phyloP scores from a whole-genome alignment of 2,888 invertebrate genomes.

The Diogma glabrata region DNA sequence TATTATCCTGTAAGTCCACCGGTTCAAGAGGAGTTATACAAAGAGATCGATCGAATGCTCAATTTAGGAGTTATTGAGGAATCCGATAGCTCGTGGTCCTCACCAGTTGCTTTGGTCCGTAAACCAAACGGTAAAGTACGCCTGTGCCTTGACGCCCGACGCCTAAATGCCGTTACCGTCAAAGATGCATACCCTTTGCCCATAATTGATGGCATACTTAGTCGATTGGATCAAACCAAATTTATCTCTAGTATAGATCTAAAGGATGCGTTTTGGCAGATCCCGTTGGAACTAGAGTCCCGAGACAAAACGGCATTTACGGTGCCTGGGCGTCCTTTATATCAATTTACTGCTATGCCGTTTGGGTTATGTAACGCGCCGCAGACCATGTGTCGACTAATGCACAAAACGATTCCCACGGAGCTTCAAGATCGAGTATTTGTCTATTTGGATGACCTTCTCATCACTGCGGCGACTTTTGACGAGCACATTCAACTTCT shows the following conservation, averaged over 20 bases:
- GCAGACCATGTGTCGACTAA: slow-evolving; percentile 18
- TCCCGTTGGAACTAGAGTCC: slow-evolving; percentile 16
- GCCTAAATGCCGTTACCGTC: slow-evolving; percentile 23
- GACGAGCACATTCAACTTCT: slow-evolving; percentile 2
- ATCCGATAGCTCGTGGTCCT: slow-evolving; percentile 25
- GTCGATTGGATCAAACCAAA: slow-evolving; percentile 20
- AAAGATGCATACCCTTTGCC: slow-evolving; percentile 9
- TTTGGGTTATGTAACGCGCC: not conserved
- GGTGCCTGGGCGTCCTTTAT: slow-evolving; percentile 18
- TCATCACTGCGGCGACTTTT: not conserved
- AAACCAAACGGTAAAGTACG: slow-evolving; percentile 21
- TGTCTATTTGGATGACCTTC: slow-evolving; percentile 10
- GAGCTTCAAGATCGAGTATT: not conserved
- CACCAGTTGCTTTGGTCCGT: slow-evolving; percentile 22
- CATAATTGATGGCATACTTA: slow-evolving; percentile 20
- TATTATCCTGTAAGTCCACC: slow-evolving; percentile 18
- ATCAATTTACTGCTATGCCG: not conserved
- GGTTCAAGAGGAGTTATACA: slow-evolving; percentile 16
- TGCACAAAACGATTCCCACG: slow-evolving; percentile 19
- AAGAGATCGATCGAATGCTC: too few species aligned
- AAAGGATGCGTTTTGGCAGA: slow-evolving; percentile 9
- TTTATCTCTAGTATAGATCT: slow-evolving; percentile 19
- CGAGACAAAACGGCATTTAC: slow-evolving; percentile 21
- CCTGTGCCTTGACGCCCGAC: slow-evolving; percentile 24
- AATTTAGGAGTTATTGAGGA: slow-evolving; percentile 25